Percentiles rank a stretch among this genome's conserved stretches.
Conservation (phyloP, 2,797 vertebrate genomes). For the Micrastur ruficollis region DNA sequence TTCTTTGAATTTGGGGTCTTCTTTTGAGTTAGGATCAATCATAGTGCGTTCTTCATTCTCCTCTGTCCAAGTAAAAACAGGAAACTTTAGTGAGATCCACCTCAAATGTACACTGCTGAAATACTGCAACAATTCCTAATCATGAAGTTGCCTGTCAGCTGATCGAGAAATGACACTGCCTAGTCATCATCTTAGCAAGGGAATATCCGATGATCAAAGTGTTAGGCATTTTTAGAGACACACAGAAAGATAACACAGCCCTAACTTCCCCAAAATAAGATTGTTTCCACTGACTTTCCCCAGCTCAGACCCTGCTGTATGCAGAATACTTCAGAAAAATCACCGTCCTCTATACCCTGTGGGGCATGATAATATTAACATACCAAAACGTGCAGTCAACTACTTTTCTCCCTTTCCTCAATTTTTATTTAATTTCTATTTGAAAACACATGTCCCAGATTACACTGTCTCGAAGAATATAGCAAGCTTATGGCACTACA, state of each 20-base stretch:
- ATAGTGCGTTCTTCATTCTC: slow-evolving; percentile 96
- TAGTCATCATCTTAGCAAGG: neutral
- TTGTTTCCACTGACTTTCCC: neutral
- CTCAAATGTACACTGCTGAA: neutral
- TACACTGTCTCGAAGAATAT: neutral
- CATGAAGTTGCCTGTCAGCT: neutral
- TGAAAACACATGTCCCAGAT: neutral
- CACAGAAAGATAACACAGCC: neutral
- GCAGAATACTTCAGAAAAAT: neutral
- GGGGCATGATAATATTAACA: neutral
- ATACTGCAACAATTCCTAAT: neutral
- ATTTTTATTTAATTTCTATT: neutral
- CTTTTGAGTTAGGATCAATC: slow-evolving; percentile 90
- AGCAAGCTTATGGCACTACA: neutral
- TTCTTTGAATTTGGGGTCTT: slow-evolving; percentile 92
- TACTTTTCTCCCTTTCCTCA: neutral
- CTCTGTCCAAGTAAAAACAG: slow-evolving; percentile 76
- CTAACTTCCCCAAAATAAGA: neutral
- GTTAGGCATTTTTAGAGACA: neutral
- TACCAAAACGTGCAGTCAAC: neutral
- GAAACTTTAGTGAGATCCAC: neutral
- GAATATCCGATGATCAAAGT: neutral
- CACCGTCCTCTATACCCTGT: neutral
- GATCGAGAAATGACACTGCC: neutral
- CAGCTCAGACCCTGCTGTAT: neutral